Evolutionary conservation across 1,140 invertebrate species (phyloP), one percentile per base, ranked within the genome.

Genomic region (Pemphigus obesinymphae): DNA sequence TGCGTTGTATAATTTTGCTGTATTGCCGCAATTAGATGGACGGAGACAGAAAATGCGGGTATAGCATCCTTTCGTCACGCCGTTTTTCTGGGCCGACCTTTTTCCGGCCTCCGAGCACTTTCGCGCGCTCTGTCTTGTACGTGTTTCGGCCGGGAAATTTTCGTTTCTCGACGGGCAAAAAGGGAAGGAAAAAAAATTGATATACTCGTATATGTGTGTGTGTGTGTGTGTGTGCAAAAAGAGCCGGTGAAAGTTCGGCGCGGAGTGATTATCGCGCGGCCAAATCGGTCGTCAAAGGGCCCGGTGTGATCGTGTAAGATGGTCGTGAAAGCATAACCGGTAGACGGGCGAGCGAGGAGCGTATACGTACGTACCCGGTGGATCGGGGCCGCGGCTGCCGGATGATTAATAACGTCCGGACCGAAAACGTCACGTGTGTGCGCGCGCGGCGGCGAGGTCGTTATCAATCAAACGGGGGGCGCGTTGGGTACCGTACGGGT

Each of bases 391-490:
- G 45, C 8, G 50, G 26, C 15, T 37, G 29, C 50, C 7, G 26
- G 17, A 76, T 76, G 73, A 76, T 76, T 76, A 76, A 76, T 76
- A 76, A 76, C 31, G 29, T 58, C 50, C n/a, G 40, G 58, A 50
- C 50, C 31, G 13, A 76, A 76, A 76, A 55, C 73, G 73, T 53
- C 73, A 55, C 40, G 48, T 58, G 73, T 76, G 34, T 23, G 26
- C 66, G 15, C 48, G 6, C 13, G 63, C 31, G 34, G 29, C 48
- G 48, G 48, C 48, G 45, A 76, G 73, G 58, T 76, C 37, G 73
- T 76, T 76, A 76, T 76, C 73, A 76, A 76, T 76, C 73, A 76
- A 76, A 76, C 50, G 40, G 48, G n/a, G n/a, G n/a, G n/a, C 73
- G 73, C 73, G 58, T 76, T 55, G 10, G 43, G 37, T 5, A 40